Conservation (phyloP, 2,888 invertebrate species). For the Oxyscelio sp. region DNA sequence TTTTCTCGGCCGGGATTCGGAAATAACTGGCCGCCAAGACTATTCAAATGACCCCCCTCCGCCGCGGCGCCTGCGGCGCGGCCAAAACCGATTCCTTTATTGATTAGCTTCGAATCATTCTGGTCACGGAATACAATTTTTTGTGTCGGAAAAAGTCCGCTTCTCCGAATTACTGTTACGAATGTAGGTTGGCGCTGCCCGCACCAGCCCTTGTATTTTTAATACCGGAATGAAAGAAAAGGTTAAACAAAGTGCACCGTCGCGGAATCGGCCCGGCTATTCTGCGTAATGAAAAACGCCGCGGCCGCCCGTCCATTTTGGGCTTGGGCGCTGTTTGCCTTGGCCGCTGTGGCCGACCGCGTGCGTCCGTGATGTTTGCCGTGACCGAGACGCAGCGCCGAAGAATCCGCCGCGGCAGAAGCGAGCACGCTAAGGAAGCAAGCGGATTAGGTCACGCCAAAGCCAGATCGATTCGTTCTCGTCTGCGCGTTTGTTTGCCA, state of each 20-base stretch:
- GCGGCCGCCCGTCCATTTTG: slow-evolving; percentile 9
- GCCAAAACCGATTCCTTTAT: slow-evolving; percentile 54
- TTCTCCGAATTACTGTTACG: slow-evolving; percentile 61
- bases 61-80: not conserved
- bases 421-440: slow-evolving; percentile 48
- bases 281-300: slow-evolving; percentile 51
- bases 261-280: too few species aligned
- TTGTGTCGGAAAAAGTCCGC: slow-evolving; percentile 40
- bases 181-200: slow-evolving; percentile 65
- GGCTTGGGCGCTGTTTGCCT: slow-evolving; percentile 27
- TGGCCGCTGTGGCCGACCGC: slow-evolving; percentile 17
- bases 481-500: slow-evolving; percentile 70
- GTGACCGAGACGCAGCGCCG: slow-evolving; percentile 18
- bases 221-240: slow-evolving; percentile 58
- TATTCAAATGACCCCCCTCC: not conserved
- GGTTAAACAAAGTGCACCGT: slow-evolving; percentile 52
- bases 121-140: slow-evolving; percentile 45
- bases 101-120: slow-evolving; percentile 49
- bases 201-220: slow-evolving; percentile 63
- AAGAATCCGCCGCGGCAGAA: slow-evolving; percentile 41
- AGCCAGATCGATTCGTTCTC: slow-evolving; percentile 63
- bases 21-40: too few species aligned
- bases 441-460: slow-evolving; percentile 64
- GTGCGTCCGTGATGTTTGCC: not conserved
- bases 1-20: not conserved